Percentiles rank a stretch among this genome's conserved stretches.
Conservation (phyloP, 1,140 invertebrate genomes). For the Drosophila littoralis region DNA sequence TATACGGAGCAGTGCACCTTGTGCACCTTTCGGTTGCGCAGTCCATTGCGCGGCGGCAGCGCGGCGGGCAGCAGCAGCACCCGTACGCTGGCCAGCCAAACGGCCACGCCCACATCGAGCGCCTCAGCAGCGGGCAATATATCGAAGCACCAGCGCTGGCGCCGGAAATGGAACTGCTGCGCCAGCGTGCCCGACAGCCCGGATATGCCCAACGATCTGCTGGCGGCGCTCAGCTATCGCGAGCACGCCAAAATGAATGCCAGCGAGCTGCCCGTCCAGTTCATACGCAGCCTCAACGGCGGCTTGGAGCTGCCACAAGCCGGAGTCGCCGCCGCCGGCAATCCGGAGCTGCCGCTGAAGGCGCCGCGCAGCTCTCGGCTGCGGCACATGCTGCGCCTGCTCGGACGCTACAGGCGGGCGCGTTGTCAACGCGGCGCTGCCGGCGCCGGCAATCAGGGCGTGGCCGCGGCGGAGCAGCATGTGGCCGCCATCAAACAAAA, state of each 20-base stretch:
- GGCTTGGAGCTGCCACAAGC: constrained; percentile 31
- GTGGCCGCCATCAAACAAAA: constrained; percentile 73
- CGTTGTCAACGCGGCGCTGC: constrained; percentile 40
- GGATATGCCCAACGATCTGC: constrained; percentile 84
- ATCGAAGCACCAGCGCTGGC: constrained; percentile 84
- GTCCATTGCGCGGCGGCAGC: constrained; percentile 49
- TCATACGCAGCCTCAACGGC: constrained; percentile 68
- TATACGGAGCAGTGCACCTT: constrained; percentile 82
- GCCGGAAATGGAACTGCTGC: constrained; percentile 86
- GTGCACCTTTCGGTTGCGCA: constrained; percentile 77
- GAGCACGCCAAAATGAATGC: constrained; percentile 66
- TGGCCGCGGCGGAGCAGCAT: constrained; percentile 52
- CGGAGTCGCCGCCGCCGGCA: not conserved
- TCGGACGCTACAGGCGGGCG: constrained; percentile 73
- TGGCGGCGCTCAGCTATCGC: constrained; percentile 64
- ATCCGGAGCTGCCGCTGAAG: constrained; percentile 40
- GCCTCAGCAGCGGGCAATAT: constrained; percentile 65
- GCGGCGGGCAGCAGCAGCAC: constrained; percentile 61
- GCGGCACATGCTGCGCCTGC: constrained; percentile 77
- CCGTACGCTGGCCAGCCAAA: constrained; percentile 60
- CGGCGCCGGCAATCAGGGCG: constrained; percentile 23
- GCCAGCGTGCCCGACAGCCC: constrained; percentile 86
- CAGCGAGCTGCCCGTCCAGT: constrained; percentile 74
- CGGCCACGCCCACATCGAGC: constrained; percentile 47
- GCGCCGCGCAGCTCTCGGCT: constrained; percentile 65